Evolutionary conservation across 2,888 invertebrate species (phyloP).

Genomic region (Plebejus anna): DNA sequence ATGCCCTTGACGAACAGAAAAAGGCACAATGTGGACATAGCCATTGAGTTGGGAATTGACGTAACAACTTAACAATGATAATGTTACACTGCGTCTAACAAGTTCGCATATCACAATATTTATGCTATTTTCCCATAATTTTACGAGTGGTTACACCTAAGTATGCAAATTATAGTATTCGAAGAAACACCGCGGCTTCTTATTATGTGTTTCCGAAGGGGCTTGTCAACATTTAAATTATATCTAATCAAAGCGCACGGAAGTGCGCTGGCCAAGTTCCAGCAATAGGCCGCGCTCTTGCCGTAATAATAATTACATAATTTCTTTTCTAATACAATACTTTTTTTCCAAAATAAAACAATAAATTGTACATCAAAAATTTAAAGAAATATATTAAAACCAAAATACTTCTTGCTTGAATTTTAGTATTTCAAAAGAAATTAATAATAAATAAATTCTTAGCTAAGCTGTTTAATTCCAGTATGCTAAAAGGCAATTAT

Average conservation of each 20-base stretch:
- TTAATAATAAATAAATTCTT: background rate
- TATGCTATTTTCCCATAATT: conserved; percentile 7
- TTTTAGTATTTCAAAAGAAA: background rate
- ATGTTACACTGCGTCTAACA: background rate
- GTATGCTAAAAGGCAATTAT: background rate
- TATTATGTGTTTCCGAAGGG: background rate
- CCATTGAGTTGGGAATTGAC: background rate
- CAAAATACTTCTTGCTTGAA: too few relatives aligned
- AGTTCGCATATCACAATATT: background rate
- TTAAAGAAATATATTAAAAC: too few relatives aligned
- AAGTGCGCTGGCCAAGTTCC: too few relatives aligned
- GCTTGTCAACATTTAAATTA: background rate
- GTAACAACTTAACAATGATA: conserved; percentile 13
- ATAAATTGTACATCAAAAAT: background rate
- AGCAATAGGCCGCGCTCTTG: too few relatives aligned
- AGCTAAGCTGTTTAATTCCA: background rate
- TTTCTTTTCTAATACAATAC: too few relatives aligned
- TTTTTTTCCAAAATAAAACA: too few relatives aligned
- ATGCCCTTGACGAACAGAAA: too few relatives aligned
- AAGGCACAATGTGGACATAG: too few relatives aligned
- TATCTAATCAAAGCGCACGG: too few relatives aligned
- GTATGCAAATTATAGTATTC: conserved; percentile 11
- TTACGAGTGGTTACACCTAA: conserved; percentile 11
- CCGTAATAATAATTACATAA: too few relatives aligned
- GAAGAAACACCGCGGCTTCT: background rate